Evolutionary conservation across 2,797 vertebrate genomes (phyloP).

Genomic region (Enteromius treurensis): DNA sequence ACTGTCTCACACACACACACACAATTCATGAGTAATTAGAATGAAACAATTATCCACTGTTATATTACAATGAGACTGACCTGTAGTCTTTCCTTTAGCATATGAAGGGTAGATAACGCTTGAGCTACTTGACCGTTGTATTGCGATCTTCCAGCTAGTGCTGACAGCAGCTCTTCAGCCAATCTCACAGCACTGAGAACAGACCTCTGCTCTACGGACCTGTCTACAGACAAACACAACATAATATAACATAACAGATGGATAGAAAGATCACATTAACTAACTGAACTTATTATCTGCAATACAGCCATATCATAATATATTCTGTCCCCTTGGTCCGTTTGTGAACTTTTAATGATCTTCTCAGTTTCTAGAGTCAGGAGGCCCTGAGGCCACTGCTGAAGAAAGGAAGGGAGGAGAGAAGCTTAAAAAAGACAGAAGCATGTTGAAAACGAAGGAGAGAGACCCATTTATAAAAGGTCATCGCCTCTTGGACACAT

Average conservation of each 20-base stretch:
- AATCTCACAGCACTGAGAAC: conserved; percentile 54
- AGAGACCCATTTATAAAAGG: neutral
- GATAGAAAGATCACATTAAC: neutral
- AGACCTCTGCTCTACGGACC: conserved; percentile 39
- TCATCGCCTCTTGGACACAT: neutral
- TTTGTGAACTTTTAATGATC: neutral
- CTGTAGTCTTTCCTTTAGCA: conserved; percentile 65
- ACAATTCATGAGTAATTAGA: conserved; percentile 15
- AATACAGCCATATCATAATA: neutral
- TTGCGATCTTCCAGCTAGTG: conserved; percentile 65
- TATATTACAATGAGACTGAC: conserved; percentile 55
- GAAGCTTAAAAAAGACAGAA: neutral
- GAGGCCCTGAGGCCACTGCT: neutral
- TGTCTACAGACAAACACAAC: conserved; percentile 61
- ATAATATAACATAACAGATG: neutral
- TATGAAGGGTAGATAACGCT: conserved; percentile 64
- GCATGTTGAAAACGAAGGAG: neutral
- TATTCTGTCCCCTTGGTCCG: neutral
- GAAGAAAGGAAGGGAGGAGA: neutral
- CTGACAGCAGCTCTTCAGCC: conserved; percentile 69
- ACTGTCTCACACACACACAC: conserved; percentile 31
- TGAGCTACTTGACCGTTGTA: conserved; percentile 57
- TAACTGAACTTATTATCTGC: neutral
- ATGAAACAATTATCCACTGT: neutral
- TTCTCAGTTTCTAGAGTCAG: neutral